These are phyloP conservation scores for Gallinago solitaria DNA, from an alignment of 2,797 vertebrate species.

Conservation along the genomic window DNA sequence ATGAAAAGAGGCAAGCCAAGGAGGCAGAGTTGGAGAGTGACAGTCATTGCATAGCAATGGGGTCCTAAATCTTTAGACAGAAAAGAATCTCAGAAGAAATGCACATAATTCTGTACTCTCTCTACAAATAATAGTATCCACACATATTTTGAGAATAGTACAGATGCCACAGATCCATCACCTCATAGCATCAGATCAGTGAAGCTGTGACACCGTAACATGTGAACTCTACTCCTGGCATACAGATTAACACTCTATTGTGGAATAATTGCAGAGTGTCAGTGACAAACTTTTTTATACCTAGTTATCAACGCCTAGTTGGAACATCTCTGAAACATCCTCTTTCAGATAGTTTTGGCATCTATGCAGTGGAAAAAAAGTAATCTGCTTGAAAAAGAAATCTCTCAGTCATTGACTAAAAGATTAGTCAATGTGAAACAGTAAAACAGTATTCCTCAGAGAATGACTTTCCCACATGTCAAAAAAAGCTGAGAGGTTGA, in stretches of 20 bases:
- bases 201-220: neutral
- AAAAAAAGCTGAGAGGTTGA: neutral
- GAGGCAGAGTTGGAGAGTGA: neutral
- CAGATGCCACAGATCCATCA: neutral
- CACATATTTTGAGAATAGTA: neutral
- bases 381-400: neutral
- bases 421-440: too few relatives aligned
- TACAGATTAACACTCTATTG: neutral
- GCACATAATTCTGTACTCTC: neutral
- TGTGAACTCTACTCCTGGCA: neutral
- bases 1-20: neutral
- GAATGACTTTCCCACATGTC: neutral
- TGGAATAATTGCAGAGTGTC: neutral
- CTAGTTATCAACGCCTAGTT: neutral
- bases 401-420: neutral
- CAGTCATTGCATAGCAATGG: neutral
- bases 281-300: neutral
- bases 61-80: neutral
- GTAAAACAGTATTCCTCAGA: neutral
- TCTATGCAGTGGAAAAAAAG: neutral
- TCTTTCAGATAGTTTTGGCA: neutral
- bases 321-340: neutral
- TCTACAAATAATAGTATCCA: neutral
- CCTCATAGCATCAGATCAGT: neutral
- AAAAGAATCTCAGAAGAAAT: neutral